Conservation (phyloP, 2,113 vertebrate species). For the Lanius ludovicianus region DNA sequence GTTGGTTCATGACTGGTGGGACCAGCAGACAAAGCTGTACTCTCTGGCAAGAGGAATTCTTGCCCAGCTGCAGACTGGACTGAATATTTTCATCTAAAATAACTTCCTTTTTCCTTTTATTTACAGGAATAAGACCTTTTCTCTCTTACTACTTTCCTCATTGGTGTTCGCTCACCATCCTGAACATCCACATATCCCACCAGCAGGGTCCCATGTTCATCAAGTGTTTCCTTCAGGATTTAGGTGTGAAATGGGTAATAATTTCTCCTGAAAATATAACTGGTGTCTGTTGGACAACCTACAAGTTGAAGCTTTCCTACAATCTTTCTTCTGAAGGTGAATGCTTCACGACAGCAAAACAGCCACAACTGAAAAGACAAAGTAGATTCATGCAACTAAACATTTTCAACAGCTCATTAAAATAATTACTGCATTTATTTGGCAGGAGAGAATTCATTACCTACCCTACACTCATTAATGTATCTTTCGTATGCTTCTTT, state of each 20-base stretch:
- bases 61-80: neutral
- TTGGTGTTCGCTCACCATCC: neutral
- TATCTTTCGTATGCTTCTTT: neutral
- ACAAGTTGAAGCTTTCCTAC: neutral
- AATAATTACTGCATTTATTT: neutral
- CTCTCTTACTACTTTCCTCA: neutral
- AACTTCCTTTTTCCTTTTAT: neutral
- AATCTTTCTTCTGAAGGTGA: neutral
- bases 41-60: neutral
- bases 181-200: neutral
- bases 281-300: neutral
- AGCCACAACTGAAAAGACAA: neutral
- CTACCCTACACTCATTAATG: neutral
- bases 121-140: neutral
- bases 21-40: neutral
- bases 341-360: neutral
- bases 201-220: neutral
- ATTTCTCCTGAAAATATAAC: neutral
- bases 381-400: neutral
- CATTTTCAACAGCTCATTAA: neutral
- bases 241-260: neutral
- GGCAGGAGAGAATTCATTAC: neutral
- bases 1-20: accelerated
- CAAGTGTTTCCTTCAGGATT: neutral
- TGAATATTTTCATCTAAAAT: neutral